Base-by-base conservation (phyloP, 2,113 vertebrate species). In the Ursus arctos region DNA sequence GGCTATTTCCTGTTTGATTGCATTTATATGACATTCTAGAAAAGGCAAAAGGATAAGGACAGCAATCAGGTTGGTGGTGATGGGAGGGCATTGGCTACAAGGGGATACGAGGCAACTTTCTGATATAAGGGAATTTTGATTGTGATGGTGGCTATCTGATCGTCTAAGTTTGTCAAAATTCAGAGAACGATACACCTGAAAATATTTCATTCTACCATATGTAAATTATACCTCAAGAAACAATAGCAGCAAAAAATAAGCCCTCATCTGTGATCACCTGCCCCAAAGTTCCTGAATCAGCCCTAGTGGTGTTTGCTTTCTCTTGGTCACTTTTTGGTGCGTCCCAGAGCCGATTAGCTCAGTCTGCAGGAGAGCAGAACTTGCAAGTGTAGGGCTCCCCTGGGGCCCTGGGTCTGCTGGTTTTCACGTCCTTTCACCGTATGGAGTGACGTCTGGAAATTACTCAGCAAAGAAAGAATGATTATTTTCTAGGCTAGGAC, bases 221-320 rank as follows among this genome's bases (percentile, higher is more conserved):
- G 11, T 82, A 49, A 69, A 59, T 69, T 72, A 69, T 24, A 53
- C 7, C 15, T 84, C 74, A 51, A 63, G 61, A 61, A 76, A 31
- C 36, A 77, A 24, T 4, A 51, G 12, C 8, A n/a, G 49, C 53
- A 57, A n/a, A 61, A 93, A 85, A n/a, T 36, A 84, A 87, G 1
- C 6, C 36, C 18, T 1, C 3, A 4, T 12, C 49, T 57, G 28
- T 12, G 0, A 31, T 55, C n/a, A 55, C 22, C 4, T 1, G 4
- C 9, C 15, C 40, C 2, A 16, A 63, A 47, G 4, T 19, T 49
- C 59, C 33, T 7, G 28, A 82, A 24, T 31, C 21, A n/a, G 43
- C 21, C 7, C 51, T 82, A 47, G 33, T 22, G 18, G 14, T 65
- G 6, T 63, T 91, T 93, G 82, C 14, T 22, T 57, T n/a, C 59